Evolutionary conservation across 1,140 invertebrate genomes (phyloP), one percentile per base, ranked within the genome.

Genomic region (Sogatella furcifera): DNA sequence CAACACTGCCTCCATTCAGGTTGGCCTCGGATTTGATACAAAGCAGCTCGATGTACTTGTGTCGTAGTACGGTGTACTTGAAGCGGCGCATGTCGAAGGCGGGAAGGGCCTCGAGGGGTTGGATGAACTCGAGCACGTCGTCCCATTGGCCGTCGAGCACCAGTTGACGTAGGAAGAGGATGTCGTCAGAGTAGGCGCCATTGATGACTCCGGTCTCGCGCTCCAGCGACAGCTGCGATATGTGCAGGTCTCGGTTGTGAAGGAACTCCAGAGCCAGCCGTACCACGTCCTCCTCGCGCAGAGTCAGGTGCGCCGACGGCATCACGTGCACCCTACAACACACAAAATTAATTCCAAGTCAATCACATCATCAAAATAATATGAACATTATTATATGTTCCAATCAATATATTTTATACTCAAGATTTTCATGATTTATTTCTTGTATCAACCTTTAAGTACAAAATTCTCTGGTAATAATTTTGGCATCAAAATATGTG

Each of bases 101-200:
- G 64, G 84, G 85, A 0, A 93, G 74, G 2, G 84, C 81, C 72
- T 91, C 87, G n/a, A 98, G 76, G 0, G 95, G 95, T 74, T 97
- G 92, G 55, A 98, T 88, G 73, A 98, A 98, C 69, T 97, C 92
- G 15, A 97, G 76, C 1, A 91, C 93, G 74, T 97, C 94, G 74
- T 98, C 95, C 95, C 95, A 98, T 76, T 97, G 93, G 22, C 96
- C 96, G 75, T 98, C 95, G 11, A 98, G 80, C 65, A 98, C 95
- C 11, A 98, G 80, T 74, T 91, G 94, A 13, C 96, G 80, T 4
- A 98, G 77, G 72, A 97, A 98, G 0, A 98, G 79, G 0, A 95
- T 83, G 72, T 98, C 96, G 72, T 97, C 90, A 24, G 93, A 76
- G 80, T 88, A 84, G 75, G 92, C 77, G 69, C 84, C 93, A 76